Conservation (phyloP, 1,140 invertebrate species). For the Berghia stephanieae region DNA sequence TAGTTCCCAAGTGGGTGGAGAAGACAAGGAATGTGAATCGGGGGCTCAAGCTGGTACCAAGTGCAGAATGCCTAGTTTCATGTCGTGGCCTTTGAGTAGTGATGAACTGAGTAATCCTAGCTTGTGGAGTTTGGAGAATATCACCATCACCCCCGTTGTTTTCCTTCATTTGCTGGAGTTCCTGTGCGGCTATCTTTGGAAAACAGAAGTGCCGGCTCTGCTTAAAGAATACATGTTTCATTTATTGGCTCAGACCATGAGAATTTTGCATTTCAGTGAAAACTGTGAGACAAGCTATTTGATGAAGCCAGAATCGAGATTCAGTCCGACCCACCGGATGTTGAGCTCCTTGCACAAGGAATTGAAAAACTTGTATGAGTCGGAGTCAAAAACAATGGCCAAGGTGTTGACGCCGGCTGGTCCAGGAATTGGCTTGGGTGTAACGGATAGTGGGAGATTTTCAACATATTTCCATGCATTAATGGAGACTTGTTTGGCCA, state of each 20-base stretch:
- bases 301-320: slow-evolving; percentile 48
- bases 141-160: slow-evolving; percentile 57
- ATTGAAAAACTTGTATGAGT: slow-evolving; percentile 61
- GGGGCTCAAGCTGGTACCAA: too few species aligned
- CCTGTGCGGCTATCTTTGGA: slow-evolving; percentile 59
- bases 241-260: slow-evolving; percentile 60
- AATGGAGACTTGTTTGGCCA: slow-evolving; percentile 61
- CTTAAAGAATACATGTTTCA: slow-evolving; percentile 66
- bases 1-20: too few species aligned
- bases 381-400: slow-evolving; percentile 51
- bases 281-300: slow-evolving; percentile 40
- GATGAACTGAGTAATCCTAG: slow-evolving; percentile 47
- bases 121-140: slow-evolving; percentile 58
- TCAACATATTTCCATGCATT: slow-evolving; percentile 65
- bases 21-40: too few species aligned
- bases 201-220: slow-evolving; percentile 59
- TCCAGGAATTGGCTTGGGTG: slow-evolving; percentile 56
- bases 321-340: slow-evolving; percentile 54
- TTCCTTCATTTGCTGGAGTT: slow-evolving; percentile 60
- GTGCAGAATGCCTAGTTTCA: too few species aligned
- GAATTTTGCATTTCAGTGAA: slow-evolving; percentile 54
- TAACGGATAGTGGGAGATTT: slow-evolving; percentile 56
- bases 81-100: background rate
- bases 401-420: slow-evolving; percentile 42
- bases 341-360: slow-evolving; percentile 58